Evolutionary conservation across 37 sponge, comb jelly and placozoan species (phyloP), one percentile per base, ranked within the genome.

Genomic region (Crambe crambe): DNA sequence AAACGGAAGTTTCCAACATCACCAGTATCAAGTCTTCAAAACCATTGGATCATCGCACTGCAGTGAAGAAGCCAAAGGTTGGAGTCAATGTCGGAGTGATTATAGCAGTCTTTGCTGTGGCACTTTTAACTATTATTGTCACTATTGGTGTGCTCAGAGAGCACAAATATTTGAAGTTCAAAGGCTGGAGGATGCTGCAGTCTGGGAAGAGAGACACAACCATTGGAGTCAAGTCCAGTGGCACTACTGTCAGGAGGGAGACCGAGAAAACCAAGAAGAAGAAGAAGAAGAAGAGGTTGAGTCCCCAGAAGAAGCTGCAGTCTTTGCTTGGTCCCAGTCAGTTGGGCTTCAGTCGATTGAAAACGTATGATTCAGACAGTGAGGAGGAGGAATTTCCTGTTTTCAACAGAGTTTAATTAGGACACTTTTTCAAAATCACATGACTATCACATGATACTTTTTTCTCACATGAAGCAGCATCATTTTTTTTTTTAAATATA

Each of bases 331-430:
- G 81, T 31, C 87, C 91, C 0, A 74, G 70, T n/a, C 70, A 78
- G 44, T 31, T 74, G 51, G 91, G 91, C 0, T 90, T 90, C 64
- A 75, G 72, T 37, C 76, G 67, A 29, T 56, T 90, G 56, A 76
- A 69, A 40, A 90, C 87, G 10, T 81, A 80, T 36, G 91, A 90
- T 40, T 86, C 91, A 5, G 91, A 86, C 63, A 90, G 91, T 57
- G 91, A 82, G 73, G 87, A 44, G 9, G 91, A 90, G 22, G 80
- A 80, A 40, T 80, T 80, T 60, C 81, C 81, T 17, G 58, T 80
- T 26, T 80, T 80, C 60, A 57, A 56, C 42, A 56, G 81, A 70
- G 71, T 80, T 25, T 71, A 42, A 70, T 59, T n/a, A 44, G 30
- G 8, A 17, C 10, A 47, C 32, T 43, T 26, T 35, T 37, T 29